Evolutionary conservation across 2,113 vertebrate species (phyloP), one percentile per base, ranked within the genome.

Genomic region (Collichthys lucidus): DNA sequence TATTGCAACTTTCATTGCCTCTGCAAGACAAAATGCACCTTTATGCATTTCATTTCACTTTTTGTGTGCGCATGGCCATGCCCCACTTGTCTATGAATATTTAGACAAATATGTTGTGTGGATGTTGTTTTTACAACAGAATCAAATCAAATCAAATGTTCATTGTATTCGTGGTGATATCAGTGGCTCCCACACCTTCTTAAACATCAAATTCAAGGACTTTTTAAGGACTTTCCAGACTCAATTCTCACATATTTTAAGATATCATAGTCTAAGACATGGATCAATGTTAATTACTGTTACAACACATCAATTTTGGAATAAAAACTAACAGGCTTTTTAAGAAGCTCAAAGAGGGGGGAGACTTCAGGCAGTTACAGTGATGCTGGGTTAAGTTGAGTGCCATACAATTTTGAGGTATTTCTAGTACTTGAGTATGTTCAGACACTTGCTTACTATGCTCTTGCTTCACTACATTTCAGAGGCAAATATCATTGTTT

Each of bases 111-210:
- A 15, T 59, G 22, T 24, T 57, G 35, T 19, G 35, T 57, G 14
- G n/a, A 26, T 26, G 35, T 35, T 42, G n/a, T 55, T 55, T 55
- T 71, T 19, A 47, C 12, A 22, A 16, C 6, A 55, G 20, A 63
- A 63, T 63, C 6, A 71, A 40, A 76, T 40, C 6, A 71, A 40
- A 76, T 40, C 1, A 60, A 24, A 35, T 72, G 9, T 53, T 71
- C 7, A 0, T 63, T n/a, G 0, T 10, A n/a, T 35, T 35, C 7
- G 7, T 5, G 4, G 35, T 35, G 35, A 5, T 35, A 35, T 35
- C 35, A 35, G 35, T 35, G 35, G 35, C 35, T 35, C 7, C 35
- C 35, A 35, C 35, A 8, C 35, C 7, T 35, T 35, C 35, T 35
- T 7, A 35, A 35, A 40, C 8, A 9, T 40, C 35, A 40, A 40